These are phyloP conservation scores for Daphoenositta chrysoptera DNA, from an alignment of 2,113 vertebrate genomes.

Conservation along the genomic window DNA sequence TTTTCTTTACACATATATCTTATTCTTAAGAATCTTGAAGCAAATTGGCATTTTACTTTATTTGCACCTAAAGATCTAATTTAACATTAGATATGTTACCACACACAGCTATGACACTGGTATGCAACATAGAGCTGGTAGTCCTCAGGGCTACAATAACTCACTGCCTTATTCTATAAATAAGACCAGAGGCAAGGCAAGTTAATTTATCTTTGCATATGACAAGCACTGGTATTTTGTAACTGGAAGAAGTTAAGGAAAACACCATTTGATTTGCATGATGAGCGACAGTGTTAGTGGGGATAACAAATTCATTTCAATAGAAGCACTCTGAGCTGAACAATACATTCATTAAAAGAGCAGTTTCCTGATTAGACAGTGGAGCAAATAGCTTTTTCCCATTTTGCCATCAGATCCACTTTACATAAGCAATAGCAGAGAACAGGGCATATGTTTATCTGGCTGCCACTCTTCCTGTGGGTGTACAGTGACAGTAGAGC, in stretches of 20 bases:
- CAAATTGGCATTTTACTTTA: background rate
- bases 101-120: background rate
- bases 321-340: background rate
- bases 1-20: background rate
- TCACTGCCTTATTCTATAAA: background rate
- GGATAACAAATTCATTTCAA: constrained; percentile 19
- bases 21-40: background rate
- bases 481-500: background rate
- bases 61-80: background rate
- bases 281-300: background rate
- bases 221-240: background rate
- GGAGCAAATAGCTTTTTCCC: background rate
- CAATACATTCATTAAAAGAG: constrained; percentile 46
- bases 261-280: constrained; percentile 49
- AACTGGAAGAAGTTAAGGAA: background rate
- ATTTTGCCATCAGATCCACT: background rate
- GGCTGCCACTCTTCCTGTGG: background rate
- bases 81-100: background rate
- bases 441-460: background rate
- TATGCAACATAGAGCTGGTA: background rate
- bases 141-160: background rate
- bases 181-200: background rate
- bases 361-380: constrained; percentile 30
- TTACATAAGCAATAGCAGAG: background rate
- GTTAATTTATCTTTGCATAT: constrained; percentile 30